Conservation (phyloP, 2,797 vertebrate species). For the Halcyon badia region DNA sequence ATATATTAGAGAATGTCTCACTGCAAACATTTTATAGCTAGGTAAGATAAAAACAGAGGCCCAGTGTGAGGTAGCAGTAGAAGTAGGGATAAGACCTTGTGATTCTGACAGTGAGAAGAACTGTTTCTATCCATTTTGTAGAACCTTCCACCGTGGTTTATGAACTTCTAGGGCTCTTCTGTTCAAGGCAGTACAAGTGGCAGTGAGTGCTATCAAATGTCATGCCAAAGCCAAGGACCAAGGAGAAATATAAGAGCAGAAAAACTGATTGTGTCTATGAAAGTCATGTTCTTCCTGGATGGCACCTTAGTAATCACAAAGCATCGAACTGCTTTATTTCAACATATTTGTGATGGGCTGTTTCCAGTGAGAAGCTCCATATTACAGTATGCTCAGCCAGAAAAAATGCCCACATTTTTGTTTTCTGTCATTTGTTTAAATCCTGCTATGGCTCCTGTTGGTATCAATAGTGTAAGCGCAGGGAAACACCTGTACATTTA, state of each 20-base stretch:
- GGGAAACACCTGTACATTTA: conserved; percentile 62
- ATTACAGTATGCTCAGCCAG: neutral
- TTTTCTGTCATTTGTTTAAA: conserved; percentile 35
- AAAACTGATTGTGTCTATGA: neutral
- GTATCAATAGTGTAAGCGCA: neutral
- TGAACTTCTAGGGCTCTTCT: neutral
- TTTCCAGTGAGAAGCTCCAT: neutral
- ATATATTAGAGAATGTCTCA: neutral
- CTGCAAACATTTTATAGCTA: neutral
- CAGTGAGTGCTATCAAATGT: neutral
- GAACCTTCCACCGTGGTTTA: neutral
- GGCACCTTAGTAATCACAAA: neutral
- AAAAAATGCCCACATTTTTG: neutral
- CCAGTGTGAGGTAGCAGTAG: neutral
- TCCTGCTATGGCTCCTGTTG: neutral
- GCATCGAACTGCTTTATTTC: neutral
- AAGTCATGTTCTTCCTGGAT: neutral
- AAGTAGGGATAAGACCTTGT: neutral
- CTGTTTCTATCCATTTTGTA: neutral
- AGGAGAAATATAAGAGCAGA: neutral
- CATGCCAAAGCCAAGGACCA: neutral
- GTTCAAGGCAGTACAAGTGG: neutral
- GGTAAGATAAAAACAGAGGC: neutral
- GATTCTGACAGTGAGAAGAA: neutral
- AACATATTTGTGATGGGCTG: neutral